phyloP scores from a whole-genome alignment of 2,797 vertebrate species.

The Columba guinea region DNA sequence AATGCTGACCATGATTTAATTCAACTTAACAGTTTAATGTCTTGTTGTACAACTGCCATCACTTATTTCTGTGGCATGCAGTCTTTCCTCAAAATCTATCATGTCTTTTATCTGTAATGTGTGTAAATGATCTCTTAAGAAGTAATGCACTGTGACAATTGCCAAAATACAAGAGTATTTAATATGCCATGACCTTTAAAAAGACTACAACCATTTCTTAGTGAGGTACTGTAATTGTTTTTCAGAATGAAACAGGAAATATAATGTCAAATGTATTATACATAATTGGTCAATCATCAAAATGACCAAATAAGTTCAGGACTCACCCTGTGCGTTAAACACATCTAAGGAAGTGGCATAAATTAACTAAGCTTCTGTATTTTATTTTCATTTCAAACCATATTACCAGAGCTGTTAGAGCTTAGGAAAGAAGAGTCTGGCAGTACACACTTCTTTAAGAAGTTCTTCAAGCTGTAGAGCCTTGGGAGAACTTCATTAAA shows the following conservation, averaged over 20 bases:
- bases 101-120: conserved; percentile 2
- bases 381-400: conserved; percentile 68
- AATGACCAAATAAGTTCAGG: conserved; percentile 54
- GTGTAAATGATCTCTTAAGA: not conserved
- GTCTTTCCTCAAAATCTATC: not conserved
- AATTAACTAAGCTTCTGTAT: conserved; percentile 69
- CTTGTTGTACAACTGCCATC: not conserved
- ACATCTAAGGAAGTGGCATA: conserved; percentile 56
- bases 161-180: not conserved
- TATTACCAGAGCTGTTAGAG: conserved; percentile 14
- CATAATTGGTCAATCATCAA: conserved; percentile 48
- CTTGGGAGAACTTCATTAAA: conserved; percentile 42
- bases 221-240: conserved; percentile 14
- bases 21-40: not conserved
- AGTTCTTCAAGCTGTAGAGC: not conserved
- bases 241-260: conserved; percentile 36
- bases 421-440: conserved; percentile 31
- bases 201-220: not conserved
- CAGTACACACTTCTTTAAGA: not conserved
- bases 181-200: not conserved
- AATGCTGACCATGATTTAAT: not conserved
- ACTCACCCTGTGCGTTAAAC: conserved; percentile 45
- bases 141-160: not conserved
- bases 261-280: conserved; percentile 40
- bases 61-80: not conserved